phyloP scores from a whole-genome alignment of 1,140 invertebrate genomes.

The Drosophila tsacasi region DNA sequence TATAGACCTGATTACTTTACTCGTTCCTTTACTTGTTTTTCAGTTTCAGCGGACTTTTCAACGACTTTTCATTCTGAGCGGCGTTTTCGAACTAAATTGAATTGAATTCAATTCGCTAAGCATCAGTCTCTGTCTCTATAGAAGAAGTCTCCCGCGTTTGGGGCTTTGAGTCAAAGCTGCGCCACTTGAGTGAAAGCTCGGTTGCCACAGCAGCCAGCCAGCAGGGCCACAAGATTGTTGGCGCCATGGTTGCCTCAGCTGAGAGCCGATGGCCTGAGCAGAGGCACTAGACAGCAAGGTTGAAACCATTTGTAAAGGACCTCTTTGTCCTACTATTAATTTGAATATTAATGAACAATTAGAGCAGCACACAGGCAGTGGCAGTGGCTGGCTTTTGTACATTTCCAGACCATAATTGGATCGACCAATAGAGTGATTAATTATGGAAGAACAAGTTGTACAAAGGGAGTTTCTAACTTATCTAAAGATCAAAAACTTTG shows the following conservation, averaged over 20 bases:
- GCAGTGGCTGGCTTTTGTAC: not conserved
- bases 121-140: constrained; percentile 47
- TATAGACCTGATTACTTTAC: constrained; percentile 34
- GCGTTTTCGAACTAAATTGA: constrained; percentile 68
- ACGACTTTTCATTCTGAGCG: constrained; percentile 60
- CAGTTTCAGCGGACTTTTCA: constrained; percentile 34
- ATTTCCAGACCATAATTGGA: not conserved
- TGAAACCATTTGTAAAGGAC: constrained; percentile 1
- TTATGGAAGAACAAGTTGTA: constrained; percentile 1
- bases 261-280: constrained; percentile 27
- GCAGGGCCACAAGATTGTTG: constrained; percentile 33
- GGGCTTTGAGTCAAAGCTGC: constrained; percentile 39
- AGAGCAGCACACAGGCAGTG: not conserved
- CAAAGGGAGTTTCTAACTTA: not conserved
- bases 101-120: constrained; percentile 58
- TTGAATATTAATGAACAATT: constrained; percentile 38
- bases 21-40: constrained; percentile 15
- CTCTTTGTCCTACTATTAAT: constrained; percentile 30
- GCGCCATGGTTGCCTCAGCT: constrained; percentile 46
- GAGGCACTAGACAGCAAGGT: constrained; percentile 39
- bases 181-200: constrained; percentile 60
- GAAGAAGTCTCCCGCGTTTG: constrained; percentile 32
- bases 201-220: constrained; percentile 68
- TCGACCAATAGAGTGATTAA: constrained; percentile 7
- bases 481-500: not conserved